Percentiles rank a stretch among this genome's conserved stretches.
Conservation (phyloP, 2,797 vertebrate species). For the Sarcoramphus papa region DNA sequence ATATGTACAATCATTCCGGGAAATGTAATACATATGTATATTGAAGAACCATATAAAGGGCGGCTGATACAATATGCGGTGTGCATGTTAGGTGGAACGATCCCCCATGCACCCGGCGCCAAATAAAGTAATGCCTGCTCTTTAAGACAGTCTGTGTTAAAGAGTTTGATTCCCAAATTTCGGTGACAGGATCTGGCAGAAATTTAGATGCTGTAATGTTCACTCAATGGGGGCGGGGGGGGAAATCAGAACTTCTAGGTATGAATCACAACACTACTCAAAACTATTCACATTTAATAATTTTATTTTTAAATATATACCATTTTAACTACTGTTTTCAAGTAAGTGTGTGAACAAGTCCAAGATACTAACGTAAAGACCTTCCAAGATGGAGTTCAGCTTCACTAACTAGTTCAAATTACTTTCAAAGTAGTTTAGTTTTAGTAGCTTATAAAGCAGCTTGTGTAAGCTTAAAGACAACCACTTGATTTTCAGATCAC, state of each 20-base stretch:
- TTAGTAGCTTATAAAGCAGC: constrained; percentile 20
- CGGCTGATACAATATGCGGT: too few relatives aligned
- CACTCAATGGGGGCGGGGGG: neutral
- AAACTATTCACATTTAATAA: neutral
- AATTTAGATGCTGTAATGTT: neutral
- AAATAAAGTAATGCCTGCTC: too few relatives aligned
- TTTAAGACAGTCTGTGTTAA: too few relatives aligned
- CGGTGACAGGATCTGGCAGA: neutral
- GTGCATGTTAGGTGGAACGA: too few relatives aligned
- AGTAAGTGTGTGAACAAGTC: neutral
- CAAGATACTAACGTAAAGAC: neutral
- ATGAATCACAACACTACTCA: neutral
- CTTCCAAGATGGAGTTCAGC: neutral
- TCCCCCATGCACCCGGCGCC: too few relatives aligned
- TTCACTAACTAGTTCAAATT: constrained; percentile 2
- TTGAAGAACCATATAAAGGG: too few relatives aligned
- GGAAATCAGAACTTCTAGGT: neutral
- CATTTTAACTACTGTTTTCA: neutral
- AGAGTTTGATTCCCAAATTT: too few relatives aligned
- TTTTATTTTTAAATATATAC: neutral
- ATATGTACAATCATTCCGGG: too few relatives aligned
- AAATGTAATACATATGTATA: too few relatives aligned
- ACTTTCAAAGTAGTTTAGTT: constrained; percentile 5
- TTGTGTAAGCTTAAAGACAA: neutral
- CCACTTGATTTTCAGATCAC: constrained; percentile 1